Base-by-base conservation (phyloP, 1,140 invertebrate species). In the Hyphantria cunea region DNA sequence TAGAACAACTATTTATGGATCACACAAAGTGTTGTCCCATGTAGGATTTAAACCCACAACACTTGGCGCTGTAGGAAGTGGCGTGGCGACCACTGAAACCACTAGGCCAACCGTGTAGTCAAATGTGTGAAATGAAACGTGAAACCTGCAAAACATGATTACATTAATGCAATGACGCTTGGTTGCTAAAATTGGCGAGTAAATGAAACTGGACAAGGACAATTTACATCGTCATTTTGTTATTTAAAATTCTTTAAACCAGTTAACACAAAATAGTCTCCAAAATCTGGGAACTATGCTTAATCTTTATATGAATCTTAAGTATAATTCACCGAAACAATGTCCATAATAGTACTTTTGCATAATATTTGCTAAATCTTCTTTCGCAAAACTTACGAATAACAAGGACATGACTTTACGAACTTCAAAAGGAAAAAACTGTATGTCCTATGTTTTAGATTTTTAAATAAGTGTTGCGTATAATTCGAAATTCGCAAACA, bases 231-330 rank as follows among this genome's bases (percentile, higher is more conserved):
- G 31, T 33, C 37, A 39, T 37, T 34, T 13, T 13, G 32, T 50
- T 50, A 25, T 13, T 42, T 34, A 14, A 25, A 17, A 56, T 9
- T 15, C 15, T 9, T 0, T 32, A 49, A 58, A 49, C 49, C 14
- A 64, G 47, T 41, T 62, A 47, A 61, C 37, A 44, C 37, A 12
- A 14, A 54, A 54, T 25, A 48, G 25, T 48, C 45, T 14, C 4
- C 17, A 37, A 64, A 56, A 56, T 13, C 42, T 64, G 56, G 53
- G 42, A 48, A 32, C 49, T 33, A 31, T 25, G 6, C 37, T 34
- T 45, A 59, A 66, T 66, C 61, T 71, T 62, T 60, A 64, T 67
- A 60, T 52, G 32, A 37, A 64, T 63, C 68, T 60, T 67, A 62
- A 67, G 52, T 15, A 33, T 15, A 14, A 50, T 47, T 41, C 33